Evolutionary conservation across 2,888 invertebrate genomes (phyloP).

Genomic region (Galerucella pusilla): DNA sequence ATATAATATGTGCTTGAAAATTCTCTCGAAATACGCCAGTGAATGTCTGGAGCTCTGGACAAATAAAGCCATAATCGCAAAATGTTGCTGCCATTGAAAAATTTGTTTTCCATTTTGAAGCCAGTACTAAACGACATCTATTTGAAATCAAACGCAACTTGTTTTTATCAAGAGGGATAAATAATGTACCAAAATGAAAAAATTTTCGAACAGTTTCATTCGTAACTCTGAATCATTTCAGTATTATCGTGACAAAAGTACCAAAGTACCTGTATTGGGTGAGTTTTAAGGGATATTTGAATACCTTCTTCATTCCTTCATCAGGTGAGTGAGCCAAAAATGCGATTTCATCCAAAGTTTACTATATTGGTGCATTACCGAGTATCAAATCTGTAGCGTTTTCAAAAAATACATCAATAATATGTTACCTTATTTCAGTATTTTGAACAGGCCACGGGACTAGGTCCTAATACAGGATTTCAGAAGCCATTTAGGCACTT

Average conservation of each 20-base stretch:
- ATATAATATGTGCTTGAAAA: background rate
- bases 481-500: too few species aligned
- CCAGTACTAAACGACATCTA: constrained; percentile 42
- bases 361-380: too few species aligned
- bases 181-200: constrained; percentile 41
- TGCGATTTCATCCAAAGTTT: too few species aligned
- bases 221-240: constrained; percentile 1
- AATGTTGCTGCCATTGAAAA: constrained; percentile 35
- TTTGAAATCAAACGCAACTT: constrained; percentile 50
- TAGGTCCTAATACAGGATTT: too few species aligned
- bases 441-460: too few species aligned
- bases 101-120: constrained; percentile 43
- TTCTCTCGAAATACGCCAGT: background rate
- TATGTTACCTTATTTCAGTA: too few species aligned
- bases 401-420: too few species aligned
- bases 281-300: too few species aligned
- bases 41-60: constrained; percentile 13
- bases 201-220: background rate
- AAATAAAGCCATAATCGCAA: constrained; percentile 42
- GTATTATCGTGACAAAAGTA: background rate
- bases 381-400: too few species aligned
- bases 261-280: too few species aligned
- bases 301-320: too few species aligned
- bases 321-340: too few species aligned
- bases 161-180: constrained; percentile 41